phyloP scores from a whole-genome alignment of 1,140 invertebrate species.

The Oppia nitens region DNA sequence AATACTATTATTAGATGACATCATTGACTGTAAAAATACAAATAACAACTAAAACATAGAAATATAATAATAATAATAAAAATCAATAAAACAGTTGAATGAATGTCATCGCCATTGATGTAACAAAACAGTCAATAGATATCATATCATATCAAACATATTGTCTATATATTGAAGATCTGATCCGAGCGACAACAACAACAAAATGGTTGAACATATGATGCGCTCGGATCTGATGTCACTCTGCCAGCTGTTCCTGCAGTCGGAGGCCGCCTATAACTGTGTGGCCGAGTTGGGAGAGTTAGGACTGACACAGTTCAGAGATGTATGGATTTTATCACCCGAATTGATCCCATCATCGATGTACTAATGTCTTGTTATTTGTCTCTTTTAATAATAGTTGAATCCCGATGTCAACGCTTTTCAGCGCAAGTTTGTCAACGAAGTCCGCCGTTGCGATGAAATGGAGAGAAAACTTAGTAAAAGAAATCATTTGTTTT shows the following conservation, averaged over 20 bases:
- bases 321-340: slow-evolving; percentile 53
- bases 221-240: slow-evolving; percentile 35
- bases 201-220: too few species aligned
- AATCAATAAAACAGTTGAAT: too few species aligned
- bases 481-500: slow-evolving; percentile 19
- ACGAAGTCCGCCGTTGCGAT: slow-evolving; percentile 35
- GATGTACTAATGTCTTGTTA: background rate
- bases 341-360: background rate
- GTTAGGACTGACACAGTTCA: slow-evolving; percentile 70
- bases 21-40: too few species aligned
- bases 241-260: slow-evolving; percentile 27
- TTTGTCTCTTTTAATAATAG: slow-evolving; percentile 33
- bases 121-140: too few species aligned
- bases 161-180: too few species aligned
- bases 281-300: slow-evolving; percentile 75
- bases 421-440: slow-evolving; percentile 79
- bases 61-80: too few species aligned
- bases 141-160: too few species aligned
- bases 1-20: too few species aligned
- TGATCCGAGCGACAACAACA: too few species aligned
- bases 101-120: too few species aligned
- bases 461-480: slow-evolving; percentile 44
- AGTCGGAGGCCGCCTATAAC: slow-evolving; percentile 62
- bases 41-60: too few species aligned
- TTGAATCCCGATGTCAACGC: slow-evolving; percentile 64